Evolutionary conservation across 1,140 invertebrate species (phyloP), one percentile per base, ranked within the genome.

Genomic region (Drosophila insularis): DNA sequence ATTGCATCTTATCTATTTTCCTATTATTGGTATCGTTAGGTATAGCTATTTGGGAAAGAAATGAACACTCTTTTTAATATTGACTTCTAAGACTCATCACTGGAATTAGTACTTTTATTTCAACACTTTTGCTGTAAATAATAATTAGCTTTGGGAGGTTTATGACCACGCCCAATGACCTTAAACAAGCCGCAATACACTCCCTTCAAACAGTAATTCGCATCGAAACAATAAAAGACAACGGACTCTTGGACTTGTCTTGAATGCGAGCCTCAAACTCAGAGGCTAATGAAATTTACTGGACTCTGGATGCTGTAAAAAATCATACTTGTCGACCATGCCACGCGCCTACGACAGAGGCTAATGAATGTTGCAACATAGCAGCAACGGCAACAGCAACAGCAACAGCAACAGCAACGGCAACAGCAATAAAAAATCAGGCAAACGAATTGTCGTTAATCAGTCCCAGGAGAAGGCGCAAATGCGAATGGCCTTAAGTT

Each of bases 361-460:
- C 81, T 86, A 86, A 86, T 86, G 81, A 86, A 86, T 86, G 81
- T 81, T 50, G 82, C 78, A 70, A 67, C 75, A 27, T 66, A 68
- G 31, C 71, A 59, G 78, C 78, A 70, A 63, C 71, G 68, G 66
- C 71, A 59, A 63, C 71, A 71, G 66, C 71, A 59, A 17, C 70
- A 62, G 14, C 13, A 53, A 11, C 62, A 46, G 13, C 58, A 37
- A n/a, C 46, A 59, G 27, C 62, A 64, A 32, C 71, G 54, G 53
- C 68, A 37, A 11, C 39, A 69, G 82, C 68, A 87, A 87, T 87
- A 87, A 87, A 87, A 87, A 89, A 87, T 87, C 84, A 89, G 84
- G 76, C 84, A 87, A 87, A 89, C 84, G 84, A 87, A 87, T 87
- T 87, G 80, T 89, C 80, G 84, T 87, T 87, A 87, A 87, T 87